Conservation (phyloP, 1,140 invertebrate genomes). For the Calycopis cecrops region DNA sequence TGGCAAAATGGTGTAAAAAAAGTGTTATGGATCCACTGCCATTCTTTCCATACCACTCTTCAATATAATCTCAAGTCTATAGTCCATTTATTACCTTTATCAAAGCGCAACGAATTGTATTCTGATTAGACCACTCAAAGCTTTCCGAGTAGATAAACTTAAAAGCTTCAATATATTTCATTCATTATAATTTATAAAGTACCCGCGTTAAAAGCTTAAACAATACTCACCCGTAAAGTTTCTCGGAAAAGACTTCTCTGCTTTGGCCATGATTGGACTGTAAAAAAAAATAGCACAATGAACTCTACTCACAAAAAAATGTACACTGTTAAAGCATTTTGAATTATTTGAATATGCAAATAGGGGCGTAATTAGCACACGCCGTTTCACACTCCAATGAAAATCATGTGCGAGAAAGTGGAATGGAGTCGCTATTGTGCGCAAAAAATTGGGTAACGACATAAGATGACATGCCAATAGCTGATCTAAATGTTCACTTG, state of each 20-base stretch:
- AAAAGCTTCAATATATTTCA: background rate
- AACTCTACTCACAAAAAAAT: slow-evolving; percentile 1
- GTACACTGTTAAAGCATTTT: background rate
- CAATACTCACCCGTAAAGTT: slow-evolving; percentile 61
- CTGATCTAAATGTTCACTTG: slow-evolving; percentile 1
- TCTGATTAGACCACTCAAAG: too few relatives aligned
- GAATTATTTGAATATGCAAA: slow-evolving; percentile 1
- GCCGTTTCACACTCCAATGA: background rate
- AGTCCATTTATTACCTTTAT: too few relatives aligned
- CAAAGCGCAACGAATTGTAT: too few relatives aligned
- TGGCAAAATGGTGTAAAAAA: too few relatives aligned
- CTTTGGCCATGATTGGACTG: slow-evolving; percentile 61
- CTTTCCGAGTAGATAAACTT: too few relatives aligned
- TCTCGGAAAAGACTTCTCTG: slow-evolving; percentile 68
- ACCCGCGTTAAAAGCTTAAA: background rate
- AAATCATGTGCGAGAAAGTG: background rate
- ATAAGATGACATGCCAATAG: background rate
- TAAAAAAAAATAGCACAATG: slow-evolving; percentile 33
- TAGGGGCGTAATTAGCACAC: background rate
- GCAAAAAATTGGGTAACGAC: slow-evolving; percentile 4
- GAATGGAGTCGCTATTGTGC: background rate
- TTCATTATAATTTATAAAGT: background rate
- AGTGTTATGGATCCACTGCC: too few relatives aligned
- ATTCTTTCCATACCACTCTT: too few relatives aligned
- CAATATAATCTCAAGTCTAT: too few relatives aligned